Base-by-base conservation (phyloP, 2,888 invertebrate genomes). In the Trissonchulus sp. region DNA sequence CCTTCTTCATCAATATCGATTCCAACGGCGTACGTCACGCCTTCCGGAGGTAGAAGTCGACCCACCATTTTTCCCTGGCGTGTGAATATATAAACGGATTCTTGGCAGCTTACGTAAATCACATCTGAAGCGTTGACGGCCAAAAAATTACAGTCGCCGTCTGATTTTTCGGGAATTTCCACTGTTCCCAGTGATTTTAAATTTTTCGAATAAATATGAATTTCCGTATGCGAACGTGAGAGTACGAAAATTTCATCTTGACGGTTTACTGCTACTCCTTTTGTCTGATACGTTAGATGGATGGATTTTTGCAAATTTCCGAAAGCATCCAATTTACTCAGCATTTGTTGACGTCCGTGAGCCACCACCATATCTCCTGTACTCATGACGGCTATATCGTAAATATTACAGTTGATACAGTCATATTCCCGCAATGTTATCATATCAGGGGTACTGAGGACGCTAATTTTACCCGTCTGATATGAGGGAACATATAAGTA, bases 111-210 rank as follows among this genome's bases (percentile, higher is more conserved):
- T 2, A 77, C 62, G 48, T 60, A 73, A 31, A 76, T 23, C 34
- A 31, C 31, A 69, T 73, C 63, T 1, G 23, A 1, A n/a, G 18
- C 63, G 48, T 63, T 33, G 15, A 74, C 68, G 8, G 34, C 71
- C 31, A 77, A 34, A 68, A 77, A 77, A 63, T 77, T 77, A 71
- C 77, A 77, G 65, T 75, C 75, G 33, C 62, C 63, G 23, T 37
- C 1, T n/a, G 15, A 18, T n/a, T 68, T 35, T n/a, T 68, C 60
- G 15, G 65, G 68, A 28, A 77, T 48, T 2, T 31, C 34, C 23
- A 77, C 37, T 1, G 69, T 31, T 31, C 63, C 77, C 33, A 75
- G 2, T 63, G 37, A 28, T 30, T 63, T 73, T 37, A 77, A 68
- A 1, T 68, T 18, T 1, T 36, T 1, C 73, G 76, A 75, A 68